These are phyloP conservation scores for Cryptocephalus moraei DNA, from an alignment of 2,888 invertebrate genomes.

Conservation along the genomic window DNA sequence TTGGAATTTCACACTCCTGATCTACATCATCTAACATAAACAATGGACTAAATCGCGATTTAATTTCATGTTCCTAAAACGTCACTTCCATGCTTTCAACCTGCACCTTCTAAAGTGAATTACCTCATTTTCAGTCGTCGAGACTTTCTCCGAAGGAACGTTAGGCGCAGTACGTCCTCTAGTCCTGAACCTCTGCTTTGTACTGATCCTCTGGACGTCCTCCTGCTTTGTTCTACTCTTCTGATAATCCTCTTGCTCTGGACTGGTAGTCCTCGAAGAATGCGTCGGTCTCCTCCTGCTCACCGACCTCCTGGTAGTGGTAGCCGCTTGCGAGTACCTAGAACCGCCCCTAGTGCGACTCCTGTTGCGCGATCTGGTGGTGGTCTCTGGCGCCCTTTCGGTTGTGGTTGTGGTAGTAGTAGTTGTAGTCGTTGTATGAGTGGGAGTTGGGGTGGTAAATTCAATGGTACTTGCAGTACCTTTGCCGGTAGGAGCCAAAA, in stretches of 20 bases:
- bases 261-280: conserved; percentile 18
- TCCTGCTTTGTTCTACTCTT: conserved; percentile 9
- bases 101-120: too few species aligned
- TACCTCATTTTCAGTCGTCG: conserved; percentile 21
- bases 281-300: conserved; percentile 37
- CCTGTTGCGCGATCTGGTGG: conserved; percentile 27
- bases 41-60: too few species aligned
- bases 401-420: conserved; percentile 30
- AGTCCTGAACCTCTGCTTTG: conserved; percentile 28
- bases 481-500: conserved; percentile 27
- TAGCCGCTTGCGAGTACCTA: conserved; percentile 35
- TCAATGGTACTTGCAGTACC: background rate
- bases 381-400: conserved; percentile 23
- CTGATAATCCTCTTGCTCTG: conserved; percentile 12
- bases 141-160: conserved; percentile 17
- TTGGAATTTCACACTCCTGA: too few species aligned
- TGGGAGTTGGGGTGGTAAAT: background rate
- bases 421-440: conserved; percentile 11
- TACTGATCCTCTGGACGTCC: conserved; percentile 10
- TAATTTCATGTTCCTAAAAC: too few species aligned
- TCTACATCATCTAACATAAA: too few species aligned
- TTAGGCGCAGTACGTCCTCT: conserved; percentile 25
- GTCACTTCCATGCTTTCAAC: too few species aligned
- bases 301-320: conserved; percentile 29
- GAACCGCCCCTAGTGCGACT: conserved; percentile 43